A percentile compares a stretch with the other conserved stretches of the same genome.
Evolutionary conservation across 2,888 invertebrate genomes (phyloP).

Genomic region (Agrenia bidenticulata): DNA sequence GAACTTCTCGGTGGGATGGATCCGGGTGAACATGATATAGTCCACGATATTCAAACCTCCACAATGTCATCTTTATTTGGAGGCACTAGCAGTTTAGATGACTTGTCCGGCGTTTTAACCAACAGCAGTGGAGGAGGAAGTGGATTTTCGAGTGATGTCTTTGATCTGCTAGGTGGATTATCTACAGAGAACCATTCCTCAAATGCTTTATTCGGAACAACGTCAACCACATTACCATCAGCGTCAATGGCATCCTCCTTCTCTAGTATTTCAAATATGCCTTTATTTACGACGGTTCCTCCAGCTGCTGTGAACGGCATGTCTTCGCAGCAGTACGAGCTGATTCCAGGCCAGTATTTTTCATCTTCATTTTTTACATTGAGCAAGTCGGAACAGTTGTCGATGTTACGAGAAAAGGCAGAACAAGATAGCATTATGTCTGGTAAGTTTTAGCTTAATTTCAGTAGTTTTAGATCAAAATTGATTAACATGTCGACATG

Average conservation of each 20-base stretch:
- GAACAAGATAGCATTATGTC: slow-evolving; percentile 53
- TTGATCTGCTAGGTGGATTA: slow-evolving; percentile 73
- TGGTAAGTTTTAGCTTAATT: slow-evolving; percentile 31
- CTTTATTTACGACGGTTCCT: slow-evolving; percentile 38
- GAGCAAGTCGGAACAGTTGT: slow-evolving; percentile 47
- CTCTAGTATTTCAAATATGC: slow-evolving; percentile 38
- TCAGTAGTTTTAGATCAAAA: background rate
- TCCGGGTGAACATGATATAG: slow-evolving; percentile 56
- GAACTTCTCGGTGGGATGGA: slow-evolving; percentile 81
- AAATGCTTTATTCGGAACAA: slow-evolving; percentile 61
- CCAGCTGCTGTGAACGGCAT: slow-evolving; percentile 40
- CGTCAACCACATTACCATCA: slow-evolving; percentile 54
- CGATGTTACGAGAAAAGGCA: slow-evolving; percentile 40
- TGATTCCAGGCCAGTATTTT: slow-evolving; percentile 52
- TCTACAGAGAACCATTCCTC: slow-evolving; percentile 53
- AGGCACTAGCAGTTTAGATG: slow-evolving; percentile 17
- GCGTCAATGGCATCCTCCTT: slow-evolving; percentile 53
- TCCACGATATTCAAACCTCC: slow-evolving; percentile 54
- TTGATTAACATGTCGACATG: background rate
- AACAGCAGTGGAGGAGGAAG: slow-evolving; percentile 32
- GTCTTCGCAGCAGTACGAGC: slow-evolving; percentile 40
- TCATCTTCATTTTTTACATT: slow-evolving; percentile 47
- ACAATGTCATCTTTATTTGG: slow-evolving; percentile 37
- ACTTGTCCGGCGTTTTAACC: slow-evolving; percentile 4
- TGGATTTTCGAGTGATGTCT: slow-evolving; percentile 65